A percentile compares a stretch with the other conserved stretches of the same genome.
These are phyloP conservation scores for Cygnus buccinator DNA, from an alignment of 2,113 vertebrate genomes.

Conservation along the genomic window DNA sequence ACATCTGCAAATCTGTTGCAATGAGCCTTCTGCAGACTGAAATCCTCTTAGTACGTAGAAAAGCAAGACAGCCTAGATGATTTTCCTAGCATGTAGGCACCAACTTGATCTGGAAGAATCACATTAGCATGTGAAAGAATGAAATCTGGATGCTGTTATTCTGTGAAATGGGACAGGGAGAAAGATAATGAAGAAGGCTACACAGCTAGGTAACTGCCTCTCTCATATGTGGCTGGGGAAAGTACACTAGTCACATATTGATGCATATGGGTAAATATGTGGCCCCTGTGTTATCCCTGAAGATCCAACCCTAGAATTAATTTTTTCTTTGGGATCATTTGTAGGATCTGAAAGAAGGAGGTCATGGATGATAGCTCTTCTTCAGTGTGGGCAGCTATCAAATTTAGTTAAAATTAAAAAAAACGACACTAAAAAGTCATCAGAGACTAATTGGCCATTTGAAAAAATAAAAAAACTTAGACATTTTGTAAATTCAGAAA, in stretches of 20 bases:
- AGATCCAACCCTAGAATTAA: background rate
- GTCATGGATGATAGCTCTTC: background rate
- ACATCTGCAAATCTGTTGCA: background rate
- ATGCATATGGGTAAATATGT: background rate
- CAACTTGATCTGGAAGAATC: background rate
- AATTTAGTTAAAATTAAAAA: slow-evolving; percentile 16
- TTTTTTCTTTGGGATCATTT: background rate
- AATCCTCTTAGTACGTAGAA: background rate
- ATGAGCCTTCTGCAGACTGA: background rate
- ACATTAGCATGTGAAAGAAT: background rate
- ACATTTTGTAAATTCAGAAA: slow-evolving; percentile 37
- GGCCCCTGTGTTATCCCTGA: background rate
- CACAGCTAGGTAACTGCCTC: background rate
- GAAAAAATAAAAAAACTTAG: background rate
- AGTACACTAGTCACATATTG: background rate
- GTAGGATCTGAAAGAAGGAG: background rate
- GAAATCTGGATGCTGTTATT: background rate
- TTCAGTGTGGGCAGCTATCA: background rate
- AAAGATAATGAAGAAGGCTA: background rate
- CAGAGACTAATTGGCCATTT: background rate
- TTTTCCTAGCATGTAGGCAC: background rate
- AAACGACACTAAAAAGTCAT: background rate
- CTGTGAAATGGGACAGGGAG: background rate
- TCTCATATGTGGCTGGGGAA: background rate
- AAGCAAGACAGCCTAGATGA: background rate